These are phyloP conservation scores for Dryoscopus gambensis DNA, from an alignment of 2,113 vertebrate species.

Conservation along the genomic window DNA sequence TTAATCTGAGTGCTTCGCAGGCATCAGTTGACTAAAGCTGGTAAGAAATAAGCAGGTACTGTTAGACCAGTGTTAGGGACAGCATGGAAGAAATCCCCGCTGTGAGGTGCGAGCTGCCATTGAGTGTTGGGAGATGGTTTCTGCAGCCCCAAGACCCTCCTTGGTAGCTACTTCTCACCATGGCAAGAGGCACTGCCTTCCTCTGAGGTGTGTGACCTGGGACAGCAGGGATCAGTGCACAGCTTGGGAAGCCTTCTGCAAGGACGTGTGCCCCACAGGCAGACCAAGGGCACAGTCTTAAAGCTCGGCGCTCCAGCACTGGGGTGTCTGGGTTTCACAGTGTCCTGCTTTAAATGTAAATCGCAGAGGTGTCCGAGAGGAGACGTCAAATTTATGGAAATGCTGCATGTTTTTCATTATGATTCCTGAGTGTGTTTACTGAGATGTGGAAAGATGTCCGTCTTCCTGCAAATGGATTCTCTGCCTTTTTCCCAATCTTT, in stretches of 20 bases:
- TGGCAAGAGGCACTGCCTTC: fast-evolving
- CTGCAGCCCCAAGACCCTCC: neutral
- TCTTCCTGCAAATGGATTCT: neutral
- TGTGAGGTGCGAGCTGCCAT: neutral
- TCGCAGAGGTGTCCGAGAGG: neutral
- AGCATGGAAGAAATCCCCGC: fast-evolving
- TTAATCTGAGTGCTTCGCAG: neutral
- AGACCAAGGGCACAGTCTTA: fast-evolving
- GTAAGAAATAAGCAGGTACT: neutral
- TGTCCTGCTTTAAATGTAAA: neutral
- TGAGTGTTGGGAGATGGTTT: neutral
- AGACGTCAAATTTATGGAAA: neutral
- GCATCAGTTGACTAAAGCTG: neutral
- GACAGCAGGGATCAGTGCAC: neutral
- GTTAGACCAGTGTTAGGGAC: neutral
- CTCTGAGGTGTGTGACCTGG: too few relatives aligned
- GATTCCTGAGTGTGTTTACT: neutral
- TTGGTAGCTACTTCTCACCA: fast-evolving
- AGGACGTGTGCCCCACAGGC: fast-evolving
- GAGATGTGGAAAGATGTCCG: neutral
- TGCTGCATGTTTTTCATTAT: neutral
- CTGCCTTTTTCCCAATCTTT: neutral
- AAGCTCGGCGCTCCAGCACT: neutral
- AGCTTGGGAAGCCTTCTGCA: neutral
- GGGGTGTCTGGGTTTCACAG: neutral